Base-by-base conservation (phyloP, 1,140 invertebrate species). In the Melipona quadrifasciata region DNA sequence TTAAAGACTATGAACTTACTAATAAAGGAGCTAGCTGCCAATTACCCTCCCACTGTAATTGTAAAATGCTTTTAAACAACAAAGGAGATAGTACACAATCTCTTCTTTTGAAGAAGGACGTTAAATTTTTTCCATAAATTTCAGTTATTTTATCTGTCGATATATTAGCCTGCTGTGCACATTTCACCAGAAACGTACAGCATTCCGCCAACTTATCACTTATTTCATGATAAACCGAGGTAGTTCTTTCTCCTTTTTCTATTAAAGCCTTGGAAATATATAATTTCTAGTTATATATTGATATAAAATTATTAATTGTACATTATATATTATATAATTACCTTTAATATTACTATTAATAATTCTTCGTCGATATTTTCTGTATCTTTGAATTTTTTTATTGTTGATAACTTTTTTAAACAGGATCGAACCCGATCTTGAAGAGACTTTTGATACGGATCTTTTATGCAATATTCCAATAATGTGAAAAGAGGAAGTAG, bases 391-490 rank as follows among this genome's bases (percentile, higher is more conserved):
- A 97, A 97, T 88, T 96, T 96, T 87, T 96, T 96, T 6, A 97
- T 90, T 73, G 92, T 93, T 24, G 96, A 94, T 16, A 97, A 91
- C 88, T 95, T 96, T 87, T 96, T 96, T 27, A 97, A 93, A 82
- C 96, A 96, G 81, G 95, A 93, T 86, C 96, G 94, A 11, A 97
- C 92, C 90, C 96, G 95, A 80, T 95, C 95, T 91, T 96, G 95
- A n/a, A 97, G 88, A 53, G 96, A 96, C 91, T 95, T 96, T 82
- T 97, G 96, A 91, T 97, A 96, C 64, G 93, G 94, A 88, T 97
- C 96, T 89, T 96, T 96, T 73, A 97, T 96, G 83, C 96, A 96
- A 91, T 96, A 96, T 91, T 97, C 96, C 3, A 97, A 89, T 77
- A 96, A 94, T 84, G 96, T 95, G 53, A 96, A 96, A 2, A 97